phyloP scores from a whole-genome alignment of 2,113 vertebrate species.

The Bos taurus region ARS-UCD2.0 NC_037338.1:75926001-75926500 shows the following conservation, averaged over 20 bases:
- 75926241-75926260: not conserved
- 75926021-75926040: not conserved
- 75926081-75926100: not conserved
- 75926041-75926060: not conserved
- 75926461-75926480: not conserved
- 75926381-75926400: not conserved
- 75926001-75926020: not conserved
- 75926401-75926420: not conserved
- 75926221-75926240: not conserved
- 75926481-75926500: not conserved
- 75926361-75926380: not conserved
- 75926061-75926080: not conserved
- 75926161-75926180: not conserved
- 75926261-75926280: not conserved
- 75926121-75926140: not conserved
- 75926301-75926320: not conserved
- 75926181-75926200: not conserved
- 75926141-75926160: not conserved
- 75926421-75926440: not conserved
- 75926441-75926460: accelerated
- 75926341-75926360: not conserved
- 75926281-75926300: not conserved
- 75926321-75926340: not conserved
- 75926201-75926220: not conserved
- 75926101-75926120: not conserved